Evolutionary conservation across 2,113 vertebrate genomes (phyloP), one percentile per base, ranked within the genome.

Genomic region (Orcinus orca): DNA sequence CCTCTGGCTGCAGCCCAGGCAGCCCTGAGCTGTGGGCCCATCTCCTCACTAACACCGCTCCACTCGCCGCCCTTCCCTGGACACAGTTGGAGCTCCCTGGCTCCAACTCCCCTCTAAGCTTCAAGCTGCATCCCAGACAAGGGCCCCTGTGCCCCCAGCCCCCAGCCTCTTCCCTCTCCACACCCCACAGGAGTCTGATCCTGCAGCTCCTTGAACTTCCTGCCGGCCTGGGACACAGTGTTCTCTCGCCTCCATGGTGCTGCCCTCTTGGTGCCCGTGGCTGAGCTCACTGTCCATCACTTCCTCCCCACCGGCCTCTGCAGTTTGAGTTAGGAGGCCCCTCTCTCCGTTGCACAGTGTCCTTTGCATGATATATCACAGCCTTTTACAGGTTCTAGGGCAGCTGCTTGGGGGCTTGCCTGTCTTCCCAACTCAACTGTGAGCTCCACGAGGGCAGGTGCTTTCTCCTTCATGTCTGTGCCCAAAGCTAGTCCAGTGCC

Each of bases 211-310:
- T 4, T 38, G 13, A 18, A 26, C 44, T 44, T 31, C 33, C 68
- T 38, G 26, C 3, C 3, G 15, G 8, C 62, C 18, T 0, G 1
- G 17, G 47, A 38, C 41, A 26, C 17, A 29, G 10, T 8, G 70
- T 17, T 36, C 71, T 53, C 55, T 20, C 4, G 26, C 55, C 65
- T 58, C 58, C 15, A 0, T 1, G 18, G 60, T 47, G 31, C 70
- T 41, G 86, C 82, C 58, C 62, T 29, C 50, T 62, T 31, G 18
- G 15, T 9, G 17, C 26, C 83, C 13, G 9, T 29, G 41, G 44
- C 74, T 50, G 26, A 58, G 79, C 63, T 76, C 67, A 41, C 38
- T 18, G 50, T 67, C 68, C 36, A 33, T 58, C 81, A 38, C 38
- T 26, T 67, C 80, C 55, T 38, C 41, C 18, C 36, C 8, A 1